Evolutionary conservation across 2,888 invertebrate genomes (phyloP), one percentile per base, ranked within the genome.

Genomic region (Pterostichus madidus): DNA sequence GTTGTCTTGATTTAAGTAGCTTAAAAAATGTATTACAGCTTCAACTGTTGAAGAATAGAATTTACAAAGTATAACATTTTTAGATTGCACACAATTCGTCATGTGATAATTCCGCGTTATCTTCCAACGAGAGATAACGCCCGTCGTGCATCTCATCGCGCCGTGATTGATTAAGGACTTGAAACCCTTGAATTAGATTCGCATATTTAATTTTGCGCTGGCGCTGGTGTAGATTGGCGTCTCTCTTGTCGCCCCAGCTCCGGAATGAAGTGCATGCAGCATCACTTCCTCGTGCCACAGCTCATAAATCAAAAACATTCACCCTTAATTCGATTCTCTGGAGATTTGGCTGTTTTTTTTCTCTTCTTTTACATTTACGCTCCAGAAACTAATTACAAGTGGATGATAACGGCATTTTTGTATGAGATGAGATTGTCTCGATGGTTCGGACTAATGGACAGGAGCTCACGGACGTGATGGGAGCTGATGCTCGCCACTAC

Each of bases 231-330:
- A 86, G 86, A 86, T 86, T 86, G 86, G 80, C 85, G 53, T 6
- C 56, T 13, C 35, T 79, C 81, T 83, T 13, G 64, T 80, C 68
- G 13, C 78, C 78, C 85, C 68, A 31, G 61, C 61, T 5, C 44
- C 24, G 85, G 84, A 85, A 86, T 86, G 86, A 83, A 85, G 85
- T 85, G 84, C 84, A 85, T 64, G 86, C 87, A 86, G 86, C 87
- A 87, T 88, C 88, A 88, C 87, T 88, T 88, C 88, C 88, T 88
- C 86, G 84, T 87, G 86, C 86, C 87, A 84, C 85, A 86, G 84
- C 86, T 87, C 89, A 89, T 90, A 89, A 89, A 90, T 90, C 89
- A 90, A 89, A 89, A 89, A 86, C 87, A 89, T 87, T 88, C 89
- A 88, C 89, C 89, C 89, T 87, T 88, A 88, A 88, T 88, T 88